phyloP scores from a whole-genome alignment of 2,888 invertebrate genomes.

The Athalia cordata region DNA sequence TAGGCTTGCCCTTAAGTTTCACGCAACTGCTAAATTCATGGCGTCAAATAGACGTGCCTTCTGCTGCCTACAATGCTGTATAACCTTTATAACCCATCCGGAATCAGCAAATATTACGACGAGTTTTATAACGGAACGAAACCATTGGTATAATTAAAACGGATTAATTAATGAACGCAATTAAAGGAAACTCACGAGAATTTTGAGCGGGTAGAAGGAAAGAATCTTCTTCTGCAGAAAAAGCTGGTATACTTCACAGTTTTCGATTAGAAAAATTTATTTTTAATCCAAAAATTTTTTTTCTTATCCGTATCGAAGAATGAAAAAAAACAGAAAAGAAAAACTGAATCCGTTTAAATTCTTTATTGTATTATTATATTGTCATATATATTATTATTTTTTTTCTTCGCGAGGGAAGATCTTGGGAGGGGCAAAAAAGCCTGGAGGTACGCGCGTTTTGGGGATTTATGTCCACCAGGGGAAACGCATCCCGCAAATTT shows the following conservation, averaged over 20 bases:
- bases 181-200: constrained; percentile 62
- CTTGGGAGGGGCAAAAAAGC: too few species aligned
- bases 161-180: constrained; percentile 65
- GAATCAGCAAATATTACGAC: neutral
- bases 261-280: too few species aligned
- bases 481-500: constrained; percentile 55
- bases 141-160: constrained; percentile 61
- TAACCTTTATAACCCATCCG: neutral
- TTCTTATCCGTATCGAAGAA: too few species aligned
- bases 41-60: too few species aligned
- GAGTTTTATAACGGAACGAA: neutral
- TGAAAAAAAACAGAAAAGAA: neutral
- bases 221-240: constrained; percentile 51
- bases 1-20: too few species aligned
- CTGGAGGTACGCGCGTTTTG: neutral
- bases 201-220: constrained; percentile 7
- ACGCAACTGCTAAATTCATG: too few species aligned
- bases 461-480: constrained; percentile 63
- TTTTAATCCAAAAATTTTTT: too few species aligned
- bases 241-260: neutral
- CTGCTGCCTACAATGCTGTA: too few species aligned
- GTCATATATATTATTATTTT: too few species aligned
- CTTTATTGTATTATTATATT: neutral
- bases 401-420: too few species aligned
- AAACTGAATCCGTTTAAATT: neutral